Base-by-base conservation (phyloP, 2,888 invertebrate genomes). In the Cryptophagus acutangulus region DNA sequence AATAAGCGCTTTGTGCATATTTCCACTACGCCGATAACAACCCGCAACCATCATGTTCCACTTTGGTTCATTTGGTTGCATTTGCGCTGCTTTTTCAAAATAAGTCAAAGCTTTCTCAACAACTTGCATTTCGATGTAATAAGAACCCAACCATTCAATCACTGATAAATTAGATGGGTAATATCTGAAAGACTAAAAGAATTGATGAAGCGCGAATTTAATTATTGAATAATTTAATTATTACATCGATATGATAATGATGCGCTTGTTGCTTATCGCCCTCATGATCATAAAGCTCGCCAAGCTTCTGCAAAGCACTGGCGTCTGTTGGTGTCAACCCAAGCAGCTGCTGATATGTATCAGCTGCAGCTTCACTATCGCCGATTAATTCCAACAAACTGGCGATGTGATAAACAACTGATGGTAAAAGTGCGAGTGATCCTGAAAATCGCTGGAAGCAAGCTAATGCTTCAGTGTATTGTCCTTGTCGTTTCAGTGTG, bases 211-310 rank as follows among this genome's bases (percentile, higher is more conserved):
- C 12, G 12, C 3, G 12, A 26, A 6, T 4, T 26, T 26, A n/a
- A n/a, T n/a, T n/a, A 4, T 4, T 4, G 4, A 3, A 4, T 12
- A 26, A 26, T 3, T 26, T 12, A n/a, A 31, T 15, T 29, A 8
- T 71, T 68, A 86, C 87, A 66, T 89, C 88, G 60, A 78, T 79
- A 60, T 87, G 81, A 67, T 84, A 87, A 59, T 87, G 86, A 69
- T 85, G 86, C 0, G 92, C 90, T 64, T 88, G 88, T 56, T 89
- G 88, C 52, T 90, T 84, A 70, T 99, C 97, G 2, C 91, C 93
- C 59, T 88, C 82, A 43, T 79, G 81, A 59, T 92, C 92, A 65
- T 90, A 92, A 58, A 97, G 77, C 59, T 88, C 83, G 0, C 94
- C 97, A 39, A 96, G 76, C 62, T 90, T 88, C 57, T 88, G 84